Evolutionary conservation across 2,113 vertebrate genomes (phyloP), one percentile per base, ranked within the genome.

Genomic region (Nycticebus coucang): DNA sequence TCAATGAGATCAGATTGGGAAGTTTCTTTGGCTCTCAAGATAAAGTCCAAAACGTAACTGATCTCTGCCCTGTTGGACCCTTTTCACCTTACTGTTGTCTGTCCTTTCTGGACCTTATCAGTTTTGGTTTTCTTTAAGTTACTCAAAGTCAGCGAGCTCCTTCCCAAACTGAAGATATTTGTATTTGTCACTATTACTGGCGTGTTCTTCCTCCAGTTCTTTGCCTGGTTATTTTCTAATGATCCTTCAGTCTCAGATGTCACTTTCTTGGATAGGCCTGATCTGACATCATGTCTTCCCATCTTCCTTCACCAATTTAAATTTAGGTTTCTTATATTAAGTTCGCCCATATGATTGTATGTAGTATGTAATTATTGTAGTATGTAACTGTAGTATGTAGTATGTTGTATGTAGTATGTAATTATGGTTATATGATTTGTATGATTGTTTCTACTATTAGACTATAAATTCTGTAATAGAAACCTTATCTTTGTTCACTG

Each of bases 401-500:
- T n/a, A n/a, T n/a, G n/a, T n/a, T n/a, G n/a, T n/a, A n/a, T 93
- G 50, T 72, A 64, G 22, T 80, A 71, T 2, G 12, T 80, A 69
- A 72, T 89, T 93, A 85, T n/a, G 24, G 55, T 55, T 71, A 50
- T 30, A 0, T 74, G 45, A 37, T 53, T 78, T 94, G 5, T 96
- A 18, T 79, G 50, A 59, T 68, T 50, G 4, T 55, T 41, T 92
- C 13, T 93, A 19, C 62, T 10, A 57, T 93, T 37, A 69, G 41
- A 79, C 59, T 83, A 7, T 74, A 89, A 87, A 75, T 84, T 94
- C 30, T 33, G 41, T 60, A 85, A 62, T 88, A 82, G 37, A 87
- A 84, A 96, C 53, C 50, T 84, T 93, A 83, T 72, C 89, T 97
- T 94, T 84, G 5, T 88, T 95, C 3, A 53, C 15, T 81, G 12